phyloP scores from a whole-genome alignment of 1,140 invertebrate species.

The Apis cerana region DNA sequence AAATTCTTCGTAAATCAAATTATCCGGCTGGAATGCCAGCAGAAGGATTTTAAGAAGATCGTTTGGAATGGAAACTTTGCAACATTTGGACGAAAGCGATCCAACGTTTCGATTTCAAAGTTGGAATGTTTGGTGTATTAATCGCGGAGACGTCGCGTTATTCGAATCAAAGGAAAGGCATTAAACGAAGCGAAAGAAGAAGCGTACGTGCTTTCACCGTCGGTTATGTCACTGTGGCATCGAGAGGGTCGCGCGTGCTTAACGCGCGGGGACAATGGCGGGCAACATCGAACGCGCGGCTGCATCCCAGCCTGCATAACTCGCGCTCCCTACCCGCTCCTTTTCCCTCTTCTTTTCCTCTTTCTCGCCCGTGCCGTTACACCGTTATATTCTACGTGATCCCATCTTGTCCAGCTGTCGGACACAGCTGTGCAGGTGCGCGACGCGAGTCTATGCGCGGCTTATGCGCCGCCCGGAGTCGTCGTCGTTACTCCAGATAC shows the following conservation, averaged over 20 bases:
- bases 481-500: not conserved
- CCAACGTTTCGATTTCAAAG: no score
- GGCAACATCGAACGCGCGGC: not conserved
- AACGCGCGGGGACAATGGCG: not conserved
- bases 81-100: no score
- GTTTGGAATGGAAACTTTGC: no score
- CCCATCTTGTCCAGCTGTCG: slow-evolving; percentile 68
- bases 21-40: no score
- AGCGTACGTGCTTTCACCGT: not conserved
- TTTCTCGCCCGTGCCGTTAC: slow-evolving; percentile 32
- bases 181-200: not conserved
- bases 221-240: not conserved
- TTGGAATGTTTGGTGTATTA: no score
- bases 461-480: not conserved
- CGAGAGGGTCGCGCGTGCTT: not conserved
- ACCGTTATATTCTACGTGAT: slow-evolving; percentile 69
- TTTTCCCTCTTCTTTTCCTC: slow-evolving; percentile 26
- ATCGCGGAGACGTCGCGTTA: no score
- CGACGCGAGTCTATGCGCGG: slow-evolving; percentile 30
- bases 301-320: not conserved
- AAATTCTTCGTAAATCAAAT: no score
- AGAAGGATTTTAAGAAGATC: no score
- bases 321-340: not conserved
- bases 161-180: not conserved
- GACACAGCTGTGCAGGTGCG: slow-evolving; percentile 44